A percentile compares a stretch with the other conserved stretches of the same genome.
Conservation (phyloP, 2,888 invertebrate species). For the Chrysotoxum bicinctum region DNA sequence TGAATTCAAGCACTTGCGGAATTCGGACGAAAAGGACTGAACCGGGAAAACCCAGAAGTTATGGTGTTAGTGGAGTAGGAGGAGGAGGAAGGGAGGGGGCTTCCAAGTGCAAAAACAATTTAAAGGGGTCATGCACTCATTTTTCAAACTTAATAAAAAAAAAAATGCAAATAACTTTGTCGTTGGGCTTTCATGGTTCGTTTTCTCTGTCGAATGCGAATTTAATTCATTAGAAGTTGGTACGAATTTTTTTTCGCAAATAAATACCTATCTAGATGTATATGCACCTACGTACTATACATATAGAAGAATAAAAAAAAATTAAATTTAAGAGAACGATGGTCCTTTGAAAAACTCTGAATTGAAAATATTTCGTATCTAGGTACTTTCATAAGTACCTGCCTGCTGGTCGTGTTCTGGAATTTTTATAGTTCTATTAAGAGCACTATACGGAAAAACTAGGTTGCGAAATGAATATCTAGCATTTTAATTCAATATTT, state of each 20-base stretch:
- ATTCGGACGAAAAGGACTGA: slow-evolving; percentile 27
- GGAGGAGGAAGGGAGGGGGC: neutral
- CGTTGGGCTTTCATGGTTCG: slow-evolving; percentile 47
- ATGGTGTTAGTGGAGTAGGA: neutral
- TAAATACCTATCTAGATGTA: neutral
- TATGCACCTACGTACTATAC: neutral
- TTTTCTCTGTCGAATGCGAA: slow-evolving; percentile 40
- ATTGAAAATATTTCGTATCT: neutral
- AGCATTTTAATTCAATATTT: neutral
- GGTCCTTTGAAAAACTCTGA: neutral
- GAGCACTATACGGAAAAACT: neutral
- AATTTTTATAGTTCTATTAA: neutral
- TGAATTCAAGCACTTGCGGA: slow-evolving; percentile 32
- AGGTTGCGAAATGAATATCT: neutral
- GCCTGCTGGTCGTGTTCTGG: neutral
- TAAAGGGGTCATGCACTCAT: slow-evolving; percentile 70
- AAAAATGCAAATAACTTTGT: slow-evolving; percentile 54
- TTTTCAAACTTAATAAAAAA: slow-evolving; percentile 5
- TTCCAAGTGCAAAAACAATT: slow-evolving; percentile 38
- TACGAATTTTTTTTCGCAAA: neutral
- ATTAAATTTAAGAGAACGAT: neutral
- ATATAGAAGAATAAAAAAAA: neutral
- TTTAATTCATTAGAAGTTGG: slow-evolving; percentile 46
- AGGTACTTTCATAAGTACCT: neutral
- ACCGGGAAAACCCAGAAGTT: slow-evolving; percentile 7